phyloP scores from a whole-genome alignment of 2,113 vertebrate genomes.

The Psammodynastes pulverulentus region DNA sequence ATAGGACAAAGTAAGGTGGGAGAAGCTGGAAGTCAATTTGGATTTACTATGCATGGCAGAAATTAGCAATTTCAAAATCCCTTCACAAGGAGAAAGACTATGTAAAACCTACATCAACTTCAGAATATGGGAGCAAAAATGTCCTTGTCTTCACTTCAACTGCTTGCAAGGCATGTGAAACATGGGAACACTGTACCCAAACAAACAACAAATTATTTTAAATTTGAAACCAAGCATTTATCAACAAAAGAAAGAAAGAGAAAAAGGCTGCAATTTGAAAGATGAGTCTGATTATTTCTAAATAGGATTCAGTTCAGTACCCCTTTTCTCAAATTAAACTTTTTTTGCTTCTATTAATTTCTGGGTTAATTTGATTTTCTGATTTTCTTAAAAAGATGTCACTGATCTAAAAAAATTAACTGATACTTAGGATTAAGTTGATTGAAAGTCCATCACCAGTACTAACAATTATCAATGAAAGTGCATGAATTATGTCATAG shows the following conservation, averaged over 20 bases:
- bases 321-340: not conserved
- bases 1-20: not conserved
- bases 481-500: not conserved
- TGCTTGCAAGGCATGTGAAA: too few relatives aligned
- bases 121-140: too few relatives aligned
- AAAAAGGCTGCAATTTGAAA: too few relatives aligned
- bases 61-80: too few relatives aligned
- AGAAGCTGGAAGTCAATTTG: not conserved
- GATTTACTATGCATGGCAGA: too few relatives aligned
- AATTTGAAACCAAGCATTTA: too few relatives aligned
- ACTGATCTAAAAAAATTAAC: not conserved
- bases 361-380: not conserved
- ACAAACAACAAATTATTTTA: too few relatives aligned
- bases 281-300: not conserved
- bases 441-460: not conserved
- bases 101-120: too few relatives aligned
- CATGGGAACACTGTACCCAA: too few relatives aligned
- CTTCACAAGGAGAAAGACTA: too few relatives aligned
- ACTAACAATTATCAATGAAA: not conserved
- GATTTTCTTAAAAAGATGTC: not conserved
- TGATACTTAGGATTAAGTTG: not conserved
- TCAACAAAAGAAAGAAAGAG: too few relatives aligned
- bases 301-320: not conserved
- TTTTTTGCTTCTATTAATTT: not conserved
- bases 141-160: too few relatives aligned